A percentile compares a stretch with the other conserved stretches of the same genome.
These are phyloP conservation scores for Gadus macrocephalus DNA, from an alignment of 2,113 vertebrate genomes.

Conservation along the genomic window DNA sequence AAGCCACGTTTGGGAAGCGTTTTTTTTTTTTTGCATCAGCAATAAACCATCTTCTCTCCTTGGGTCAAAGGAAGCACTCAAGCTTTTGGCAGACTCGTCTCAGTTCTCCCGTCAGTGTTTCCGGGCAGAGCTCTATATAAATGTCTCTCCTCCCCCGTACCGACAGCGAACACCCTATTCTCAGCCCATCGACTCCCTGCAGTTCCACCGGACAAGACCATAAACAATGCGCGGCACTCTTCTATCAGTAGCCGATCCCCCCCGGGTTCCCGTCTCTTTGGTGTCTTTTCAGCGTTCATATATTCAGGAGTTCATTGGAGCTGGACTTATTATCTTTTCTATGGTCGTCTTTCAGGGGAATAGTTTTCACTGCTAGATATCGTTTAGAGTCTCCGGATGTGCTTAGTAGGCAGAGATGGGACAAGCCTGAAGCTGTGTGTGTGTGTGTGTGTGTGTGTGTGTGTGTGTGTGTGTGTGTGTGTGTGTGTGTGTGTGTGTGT, in stretches of 20 bases:
- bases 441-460: constrained; percentile 7
- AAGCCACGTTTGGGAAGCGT: too few species aligned
- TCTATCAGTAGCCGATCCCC: constrained; percentile 21
- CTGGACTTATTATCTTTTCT: constrained; percentile 15
- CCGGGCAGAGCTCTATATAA: too few species aligned
- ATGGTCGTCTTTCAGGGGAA: not conserved
- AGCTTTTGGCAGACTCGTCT: not conserved
- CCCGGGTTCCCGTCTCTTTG: constrained; percentile 21
- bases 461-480: too few species aligned
- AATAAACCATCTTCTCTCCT: too few species aligned
- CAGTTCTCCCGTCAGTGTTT: not conserved
- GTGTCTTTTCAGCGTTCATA: constrained; percentile 7
- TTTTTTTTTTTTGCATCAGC: too few species aligned
- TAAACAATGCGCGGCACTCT: constrained; percentile 38
- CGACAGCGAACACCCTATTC: not conserved
- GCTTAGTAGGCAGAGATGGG: constrained; percentile 18
- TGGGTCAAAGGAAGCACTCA: too few species aligned
- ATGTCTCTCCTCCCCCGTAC: constrained; percentile 1
- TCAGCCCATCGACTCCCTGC: not conserved
- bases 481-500: not conserved
- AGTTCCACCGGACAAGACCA: constrained; percentile 18
- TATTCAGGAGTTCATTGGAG: constrained; percentile 14
- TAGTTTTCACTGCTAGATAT: not conserved
- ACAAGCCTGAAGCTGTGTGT: not conserved
- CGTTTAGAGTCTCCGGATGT: constrained; percentile 14